These are phyloP conservation scores for Glossosoma conforme DNA, from an alignment of 1,140 invertebrate species.

Conservation along the genomic window DNA sequence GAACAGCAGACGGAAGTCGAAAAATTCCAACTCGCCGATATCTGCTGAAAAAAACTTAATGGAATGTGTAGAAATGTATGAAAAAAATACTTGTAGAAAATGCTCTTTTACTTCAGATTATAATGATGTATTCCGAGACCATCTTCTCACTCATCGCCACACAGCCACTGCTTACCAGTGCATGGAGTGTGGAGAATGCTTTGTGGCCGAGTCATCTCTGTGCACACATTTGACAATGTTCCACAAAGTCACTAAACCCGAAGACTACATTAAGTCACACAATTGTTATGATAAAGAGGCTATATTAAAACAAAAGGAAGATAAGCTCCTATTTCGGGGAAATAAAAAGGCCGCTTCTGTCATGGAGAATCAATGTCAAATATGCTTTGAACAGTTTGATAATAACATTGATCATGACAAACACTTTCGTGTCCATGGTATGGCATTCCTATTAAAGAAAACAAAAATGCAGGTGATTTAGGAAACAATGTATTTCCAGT, in stretches of 20 bases:
- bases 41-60: slow-evolving; percentile 19
- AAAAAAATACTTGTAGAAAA: slow-evolving; percentile 20
- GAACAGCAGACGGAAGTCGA: background rate
- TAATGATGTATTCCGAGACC: slow-evolving; percentile 46
- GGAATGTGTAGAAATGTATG: slow-evolving; percentile 11
- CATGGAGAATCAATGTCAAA: slow-evolving; percentile 58
- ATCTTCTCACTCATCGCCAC: slow-evolving; percentile 53
- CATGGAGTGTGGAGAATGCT: slow-evolving; percentile 63
- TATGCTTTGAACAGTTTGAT: slow-evolving; percentile 58
- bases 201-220: slow-evolving; percentile 59
- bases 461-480: slow-evolving; percentile 9
- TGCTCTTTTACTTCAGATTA: slow-evolving; percentile 51
- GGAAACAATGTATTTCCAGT: slow-evolving; percentile 3
- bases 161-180: slow-evolving; percentile 58
- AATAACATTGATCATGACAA: slow-evolving; percentile 52
- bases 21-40: background rate
- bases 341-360: slow-evolving; percentile 37
- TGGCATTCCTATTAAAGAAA: slow-evolving; percentile 59
- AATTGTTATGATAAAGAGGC: slow-evolving; percentile 51
- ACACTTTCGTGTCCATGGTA: slow-evolving; percentile 62
- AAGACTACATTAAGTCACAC: slow-evolving; percentile 54
- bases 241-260: slow-evolving; percentile 54
- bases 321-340: slow-evolving; percentile 35
- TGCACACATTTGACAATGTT: slow-evolving; percentile 57
- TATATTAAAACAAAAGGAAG: slow-evolving; percentile 41